Percentiles rank a stretch among this genome's conserved stretches.
Conservation (phyloP, 2,888 invertebrate species). For the Asteroscopus sphinx region DNA sequence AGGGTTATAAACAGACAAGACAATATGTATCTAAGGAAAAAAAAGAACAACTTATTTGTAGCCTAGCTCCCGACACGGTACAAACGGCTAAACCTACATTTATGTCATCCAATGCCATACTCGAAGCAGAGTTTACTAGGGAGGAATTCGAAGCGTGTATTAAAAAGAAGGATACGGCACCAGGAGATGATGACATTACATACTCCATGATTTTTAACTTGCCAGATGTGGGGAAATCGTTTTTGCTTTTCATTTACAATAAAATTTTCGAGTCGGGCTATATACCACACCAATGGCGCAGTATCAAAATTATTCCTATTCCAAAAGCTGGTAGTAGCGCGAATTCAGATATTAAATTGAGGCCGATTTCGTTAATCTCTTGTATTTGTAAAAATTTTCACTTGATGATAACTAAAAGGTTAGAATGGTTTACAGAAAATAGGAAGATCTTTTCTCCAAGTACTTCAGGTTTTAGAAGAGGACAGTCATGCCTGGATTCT, state of each 20-base stretch:
- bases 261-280: not conserved
- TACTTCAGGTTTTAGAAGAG: not conserved
- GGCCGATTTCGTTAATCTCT: constrained; percentile 10
- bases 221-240: not conserved
- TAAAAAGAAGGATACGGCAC: constrained; percentile 6
- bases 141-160: constrained; percentile 2
- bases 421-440: not conserved
- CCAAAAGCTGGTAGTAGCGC: not conserved
- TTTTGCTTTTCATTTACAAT: constrained; percentile 3
- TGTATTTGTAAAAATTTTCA: not conserved
- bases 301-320: constrained; percentile 2
- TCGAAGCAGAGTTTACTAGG: not conserved
- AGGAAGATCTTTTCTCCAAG: not conserved
- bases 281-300: not conserved
- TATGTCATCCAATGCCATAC: not conserved
- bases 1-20: not conserved
- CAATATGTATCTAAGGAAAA: not conserved
- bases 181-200: constrained; percentile 2
- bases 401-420: not conserved
- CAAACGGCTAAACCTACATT: not conserved
- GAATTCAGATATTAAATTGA: not conserved
- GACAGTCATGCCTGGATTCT: not conserved
- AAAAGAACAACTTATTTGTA: not conserved
- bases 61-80: not conserved
- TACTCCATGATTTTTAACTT: constrained; percentile 9